Evolutionary conservation across 2,113 vertebrate species (phyloP), one percentile per base, ranked within the genome.

Genomic region (Mastomys natalensis): DNA sequence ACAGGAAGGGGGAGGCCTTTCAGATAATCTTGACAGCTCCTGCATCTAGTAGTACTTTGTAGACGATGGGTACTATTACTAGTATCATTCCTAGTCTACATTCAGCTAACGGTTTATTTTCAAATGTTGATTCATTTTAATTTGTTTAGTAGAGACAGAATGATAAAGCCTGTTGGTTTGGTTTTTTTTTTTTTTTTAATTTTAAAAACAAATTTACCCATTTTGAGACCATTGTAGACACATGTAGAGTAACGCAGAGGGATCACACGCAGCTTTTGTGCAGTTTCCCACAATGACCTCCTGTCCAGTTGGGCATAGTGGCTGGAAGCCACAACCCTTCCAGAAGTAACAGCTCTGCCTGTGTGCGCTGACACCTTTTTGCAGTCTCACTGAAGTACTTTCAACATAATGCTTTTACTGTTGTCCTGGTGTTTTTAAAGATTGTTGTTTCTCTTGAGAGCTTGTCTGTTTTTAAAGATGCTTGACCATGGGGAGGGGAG

Each of bases 1-100:
- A 60, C 90, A 86, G 90, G 95, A 92, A 84, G 92, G 87, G 74
- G 78, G 37, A 84, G 78, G 7, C 22, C 78, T 51, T 93, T 87
- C 34, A 94, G 31, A 73, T 51, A 87, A n/a, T 60, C 40, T 80
- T 70, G 45, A 68, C 68, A 64, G 6, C 51, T 74, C 29, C 58
- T 12, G 8, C 45, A 26, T 19, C 24, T 21, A 7, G 74, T 43
- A 53, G 51, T 10, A 13, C 78, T 89, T 89, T 80, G 19, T 91
- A 91, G 82, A 62, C 37, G 53, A 64, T 43, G 12, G 89, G 58
- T 72, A 43, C 43, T 76, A 89, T 82, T 74, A 31, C 15, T 93
- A 82, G 51, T 17, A 9, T 70, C 11, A 24, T 70, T 84, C 58
- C 29, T 43, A 15, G 7, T 85, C 15, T 13, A 5, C n/a, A 90